Base-by-base conservation (phyloP, 2,113 vertebrate genomes). In the Piprites chloris region DNA sequence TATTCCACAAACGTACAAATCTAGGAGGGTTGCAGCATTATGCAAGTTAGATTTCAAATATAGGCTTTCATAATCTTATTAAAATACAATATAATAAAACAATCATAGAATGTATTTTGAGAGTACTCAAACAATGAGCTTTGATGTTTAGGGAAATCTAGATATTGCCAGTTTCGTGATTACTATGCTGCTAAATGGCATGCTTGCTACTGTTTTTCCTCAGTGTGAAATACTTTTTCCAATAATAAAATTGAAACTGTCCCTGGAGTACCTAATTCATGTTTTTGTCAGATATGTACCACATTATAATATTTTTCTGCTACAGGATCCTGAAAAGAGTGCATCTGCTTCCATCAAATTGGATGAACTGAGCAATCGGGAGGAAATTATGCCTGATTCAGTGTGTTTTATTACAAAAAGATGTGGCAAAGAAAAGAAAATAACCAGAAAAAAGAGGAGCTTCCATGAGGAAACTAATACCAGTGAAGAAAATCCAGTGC, bases 351-450 rank as follows among this genome's bases (percentile, higher is more conserved):
- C 77, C 46, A 88, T 65, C 3, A 49, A 85, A 69, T 81, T 1
- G 1, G 87, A 97, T 66, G 79, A 97, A 11, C 20, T 65, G 22
- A 89, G 12, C 41, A 87, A 62, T 59, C 67, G 46, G 56, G 90
- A 95, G 9, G 84, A 97, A 63, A 59, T 85, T 0, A 41, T 37
- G 53, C 53, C 56, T 35, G 76, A 35, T 47, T 33, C 81, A 49
- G 0, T 11, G 13, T 37, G 6, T 35, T 41, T 97, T 84, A 87
- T 98, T 74, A 99, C 98, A 86, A 98, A 98, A 93, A 98, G 93
- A 15, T 68, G 80, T 68, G 97, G 97, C 58, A 98, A 96, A 87
- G 77, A 26, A 67, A 94, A 67, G 69, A 87, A 73, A 90, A 72
- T 35, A 30, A 53, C 19, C 10, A 97, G 96, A 85, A 97, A 96